phyloP scores from a whole-genome alignment of 1,140 invertebrate species.

The Anthonomus grandis region DNA sequence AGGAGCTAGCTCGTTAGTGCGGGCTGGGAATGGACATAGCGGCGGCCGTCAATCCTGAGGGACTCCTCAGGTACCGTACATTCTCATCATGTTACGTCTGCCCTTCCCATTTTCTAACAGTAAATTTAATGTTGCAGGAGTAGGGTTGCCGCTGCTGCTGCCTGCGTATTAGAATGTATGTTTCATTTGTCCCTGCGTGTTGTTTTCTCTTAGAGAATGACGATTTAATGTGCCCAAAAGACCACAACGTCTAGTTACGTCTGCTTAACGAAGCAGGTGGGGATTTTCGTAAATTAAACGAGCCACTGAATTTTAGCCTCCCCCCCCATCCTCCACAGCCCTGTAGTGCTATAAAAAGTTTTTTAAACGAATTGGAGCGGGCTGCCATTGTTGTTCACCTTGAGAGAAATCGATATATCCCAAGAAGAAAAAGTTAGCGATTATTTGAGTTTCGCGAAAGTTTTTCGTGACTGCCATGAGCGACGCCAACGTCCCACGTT shows the following conservation, averaged over 20 bases:
- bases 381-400: constrained; percentile 22
- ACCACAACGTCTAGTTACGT: no score
- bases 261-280: no score
- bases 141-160: constrained; percentile 1
- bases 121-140: constrained; percentile 18
- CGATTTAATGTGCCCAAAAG: no score
- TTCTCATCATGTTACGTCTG: constrained; percentile 43
- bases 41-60: constrained; percentile 44
- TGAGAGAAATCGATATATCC: constrained; percentile 29
- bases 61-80: constrained; percentile 47
- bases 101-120: constrained; percentile 24
- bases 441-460: constrained; percentile 34
- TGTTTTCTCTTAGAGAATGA: no score
- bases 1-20: constrained; percentile 42
- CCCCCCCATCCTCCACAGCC: no score
- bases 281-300: no score
- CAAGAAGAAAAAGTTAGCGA: constrained; percentile 30
- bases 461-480: constrained; percentile 36
- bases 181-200: background rate
- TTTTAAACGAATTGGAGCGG: constrained; percentile 16
- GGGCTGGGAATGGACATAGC: constrained; percentile 36
- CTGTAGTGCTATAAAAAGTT: no score
- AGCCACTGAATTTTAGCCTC: no score
- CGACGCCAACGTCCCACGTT: constrained; percentile 42
- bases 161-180: constrained; percentile 11